Conservation (phyloP, 2,113 vertebrate genomes). For the Grus americana region DNA sequence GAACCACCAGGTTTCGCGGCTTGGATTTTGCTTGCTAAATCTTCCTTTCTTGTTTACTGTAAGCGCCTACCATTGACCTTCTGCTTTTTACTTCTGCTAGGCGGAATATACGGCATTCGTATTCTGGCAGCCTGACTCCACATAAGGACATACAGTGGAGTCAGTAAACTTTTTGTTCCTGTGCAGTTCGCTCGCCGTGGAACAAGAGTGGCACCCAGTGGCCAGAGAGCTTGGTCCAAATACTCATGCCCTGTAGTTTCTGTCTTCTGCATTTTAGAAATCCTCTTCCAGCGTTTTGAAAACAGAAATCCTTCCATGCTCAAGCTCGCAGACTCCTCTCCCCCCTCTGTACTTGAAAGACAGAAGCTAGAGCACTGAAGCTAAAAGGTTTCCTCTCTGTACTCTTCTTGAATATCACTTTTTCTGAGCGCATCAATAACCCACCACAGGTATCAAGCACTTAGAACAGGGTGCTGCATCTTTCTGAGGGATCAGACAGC, state of each 20-base stretch:
- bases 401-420: neutral
- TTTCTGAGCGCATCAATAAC: neutral
- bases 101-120: neutral
- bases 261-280: neutral
- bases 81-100: conserved; percentile 58
- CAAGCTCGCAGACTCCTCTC: neutral
- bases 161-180: conserved; percentile 35
- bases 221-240: neutral
- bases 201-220: conserved; percentile 76
- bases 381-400: neutral
- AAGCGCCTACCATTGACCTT: conserved; percentile 54
- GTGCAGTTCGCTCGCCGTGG: neutral
- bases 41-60: conserved; percentile 29
- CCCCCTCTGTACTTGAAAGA: neutral
- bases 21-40: conserved; percentile 1
- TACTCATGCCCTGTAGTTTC: neutral
- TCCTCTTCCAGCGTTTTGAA: neutral
- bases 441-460: neutral
- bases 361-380: neutral
- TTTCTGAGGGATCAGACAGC: neutral
- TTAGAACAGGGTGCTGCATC: neutral
- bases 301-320: neutral
- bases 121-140: conserved; percentile 42
- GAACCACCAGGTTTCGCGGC: neutral
- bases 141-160: neutral